phyloP scores from a whole-genome alignment of 2,888 invertebrate genomes.

The Drosophila parthenogenetica region DNA sequence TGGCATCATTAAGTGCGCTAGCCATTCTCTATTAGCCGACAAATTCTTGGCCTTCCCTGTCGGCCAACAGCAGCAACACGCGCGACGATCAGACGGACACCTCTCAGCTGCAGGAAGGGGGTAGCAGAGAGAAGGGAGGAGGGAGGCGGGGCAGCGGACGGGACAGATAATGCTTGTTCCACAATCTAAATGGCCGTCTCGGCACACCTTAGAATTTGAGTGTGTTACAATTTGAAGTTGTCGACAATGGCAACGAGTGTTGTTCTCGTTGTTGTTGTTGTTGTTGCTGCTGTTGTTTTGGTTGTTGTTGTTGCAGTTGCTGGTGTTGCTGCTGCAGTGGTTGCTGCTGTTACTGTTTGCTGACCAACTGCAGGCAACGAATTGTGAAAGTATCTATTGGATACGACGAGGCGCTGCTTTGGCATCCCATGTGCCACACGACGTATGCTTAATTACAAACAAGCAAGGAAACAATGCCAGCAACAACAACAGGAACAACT shows the following conservation, averaged over 20 bases:
- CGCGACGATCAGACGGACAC: slow-evolving; percentile 52
- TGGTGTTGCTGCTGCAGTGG: slow-evolving; percentile 35
- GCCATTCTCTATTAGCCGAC: slow-evolving; percentile 81
- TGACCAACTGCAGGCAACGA: slow-evolving; percentile 74
- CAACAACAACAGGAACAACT: slow-evolving; percentile 35
- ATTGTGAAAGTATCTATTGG: slow-evolving; percentile 76
- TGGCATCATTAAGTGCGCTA: slow-evolving; percentile 80
- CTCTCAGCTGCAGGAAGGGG: slow-evolving; percentile 29
- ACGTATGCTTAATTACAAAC: slow-evolving; percentile 81
- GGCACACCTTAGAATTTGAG: slow-evolving; percentile 79
- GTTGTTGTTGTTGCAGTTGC: slow-evolving; percentile 37
- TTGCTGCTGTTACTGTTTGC: slow-evolving; percentile 38
- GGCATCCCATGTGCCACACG: slow-evolving; percentile 81
- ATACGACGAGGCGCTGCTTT: slow-evolving; percentile 56
- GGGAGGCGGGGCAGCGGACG: slow-evolving; percentile 8
- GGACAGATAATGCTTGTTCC: slow-evolving; percentile 76
- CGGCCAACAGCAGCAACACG: slow-evolving; percentile 55
- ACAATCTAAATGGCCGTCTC: slow-evolving; percentile 81
- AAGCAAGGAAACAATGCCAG: slow-evolving; percentile 72
- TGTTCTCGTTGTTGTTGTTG: slow-evolving; percentile 44
- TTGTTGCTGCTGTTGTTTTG: slow-evolving; percentile 47
- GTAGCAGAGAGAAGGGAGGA: not conserved
- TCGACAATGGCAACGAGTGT: slow-evolving; percentile 72
- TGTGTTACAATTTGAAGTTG: slow-evolving; percentile 81
- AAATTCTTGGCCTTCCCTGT: slow-evolving; percentile 82